Base-by-base conservation (phyloP, 2,888 invertebrate genomes). In the Cosmorhoe ocellata region DNA sequence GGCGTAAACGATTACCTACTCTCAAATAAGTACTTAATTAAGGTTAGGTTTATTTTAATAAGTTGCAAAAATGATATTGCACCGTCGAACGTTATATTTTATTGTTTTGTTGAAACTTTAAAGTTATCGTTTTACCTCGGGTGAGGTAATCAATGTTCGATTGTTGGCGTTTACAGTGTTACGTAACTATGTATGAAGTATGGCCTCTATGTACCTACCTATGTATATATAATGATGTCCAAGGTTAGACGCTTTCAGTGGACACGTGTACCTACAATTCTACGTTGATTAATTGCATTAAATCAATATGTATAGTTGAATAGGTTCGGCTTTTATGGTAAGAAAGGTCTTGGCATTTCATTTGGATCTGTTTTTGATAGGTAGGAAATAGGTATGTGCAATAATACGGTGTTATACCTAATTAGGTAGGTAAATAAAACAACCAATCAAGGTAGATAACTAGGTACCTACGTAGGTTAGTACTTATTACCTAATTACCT, bases 181-280 rank as follows among this genome's bases (percentile, higher is more conserved):
- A 83, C 81, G 84, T 84, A 84, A 84, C 71, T 72, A 77, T 68
- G 71, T 76, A 76, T 73, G 67, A 67, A 67, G 70, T 72, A 72
- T 70, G 66, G 44, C 52, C 52, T 69, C 18, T 18, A 18, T 18
- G 18, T 18, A 18, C 18, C 18, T 4, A 18, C 18, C 18, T 18
- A 18, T 4, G 3, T 18, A 18, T 67, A 67, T 66, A 71, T 70
- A 79, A 76, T 74, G 72, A 69, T 71, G 79, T 71, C 72, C 86
- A 85, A 86, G 86, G 86, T 74, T 79, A 73, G 66, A 74, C 77
- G 85, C 84, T 75, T 75, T 75, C 75, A 75, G 75, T 59, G 44
- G 58, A 70, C 71, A 74, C 74, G 71, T 71, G 71, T 65, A 61
- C 30, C n/a, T 3, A 10, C 10, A 59, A 48, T 52, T 64, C 54